Evolutionary conservation across 2,113 vertebrate genomes (phyloP).

Genomic region (Chionis minor): DNA sequence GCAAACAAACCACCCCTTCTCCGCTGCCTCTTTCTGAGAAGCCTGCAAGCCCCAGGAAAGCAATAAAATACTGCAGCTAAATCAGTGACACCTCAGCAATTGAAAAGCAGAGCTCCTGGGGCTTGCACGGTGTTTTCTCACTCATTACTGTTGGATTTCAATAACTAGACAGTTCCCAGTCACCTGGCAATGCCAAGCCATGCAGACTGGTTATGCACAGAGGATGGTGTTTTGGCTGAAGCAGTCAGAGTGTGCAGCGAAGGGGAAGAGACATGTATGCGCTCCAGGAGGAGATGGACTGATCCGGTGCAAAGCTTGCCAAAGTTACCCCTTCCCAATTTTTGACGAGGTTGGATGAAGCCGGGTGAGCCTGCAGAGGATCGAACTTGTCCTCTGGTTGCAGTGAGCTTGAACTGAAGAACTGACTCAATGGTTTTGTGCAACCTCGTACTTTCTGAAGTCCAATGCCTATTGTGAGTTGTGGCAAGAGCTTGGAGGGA

Average conservation of each 20-base stretch:
- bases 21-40: not conserved
- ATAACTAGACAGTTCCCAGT: not conserved
- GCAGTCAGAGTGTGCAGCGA: fast-evolving
- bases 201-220: not conserved
- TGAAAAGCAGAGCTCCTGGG: not conserved
- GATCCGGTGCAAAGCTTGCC: not conserved
- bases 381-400: not conserved
- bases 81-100: not conserved
- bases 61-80: not conserved
- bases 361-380: not conserved
- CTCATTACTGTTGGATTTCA: not conserved
- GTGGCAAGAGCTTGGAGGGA: not conserved
- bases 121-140: not conserved
- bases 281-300: not conserved
- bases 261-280: fast-evolving
- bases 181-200: not conserved
- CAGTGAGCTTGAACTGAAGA: not conserved
- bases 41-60: not conserved
- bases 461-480: not conserved
- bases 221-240: fast-evolving
- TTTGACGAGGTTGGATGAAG: not conserved
- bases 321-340: not conserved
- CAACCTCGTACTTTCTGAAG: not conserved
- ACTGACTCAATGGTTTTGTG: not conserved
- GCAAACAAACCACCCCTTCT: not conserved